phyloP scores from a whole-genome alignment of 64 coral and sea anemone genomes.

The Pocillopora verrucosa region DNA sequence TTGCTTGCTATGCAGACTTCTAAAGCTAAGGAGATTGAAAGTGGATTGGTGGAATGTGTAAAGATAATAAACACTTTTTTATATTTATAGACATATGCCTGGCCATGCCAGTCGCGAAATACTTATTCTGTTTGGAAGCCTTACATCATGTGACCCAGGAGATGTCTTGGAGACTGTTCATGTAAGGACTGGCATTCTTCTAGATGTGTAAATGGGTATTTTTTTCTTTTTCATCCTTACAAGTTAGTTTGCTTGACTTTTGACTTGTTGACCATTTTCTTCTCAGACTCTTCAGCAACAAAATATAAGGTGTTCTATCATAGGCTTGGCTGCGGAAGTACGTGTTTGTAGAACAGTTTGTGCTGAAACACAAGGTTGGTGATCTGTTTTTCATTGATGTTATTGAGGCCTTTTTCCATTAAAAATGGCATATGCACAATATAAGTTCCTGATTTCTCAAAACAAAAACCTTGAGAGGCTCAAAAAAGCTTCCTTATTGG shows the following conservation, averaged over 20 bases:
- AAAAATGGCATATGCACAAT: background rate
- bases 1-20: no score
- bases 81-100: slow-evolving; percentile 71
- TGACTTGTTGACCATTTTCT: background rate
- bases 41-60: no score
- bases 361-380: slow-evolving; percentile 78
- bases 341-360: slow-evolving; percentile 84
- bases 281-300: slow-evolving; percentile 68
- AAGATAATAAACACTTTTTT: background rate
- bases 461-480: no score
- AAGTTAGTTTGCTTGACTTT: background rate
- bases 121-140: slow-evolving; percentile 82
- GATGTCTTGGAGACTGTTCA: slow-evolving; percentile 86
- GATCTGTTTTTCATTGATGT: background rate
- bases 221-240: background rate
- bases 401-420: no score
- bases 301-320: slow-evolving; percentile 91
- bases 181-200: slow-evolving; percentile 18
- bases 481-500: no score
- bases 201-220: no score
- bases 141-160: slow-evolving; percentile 95
- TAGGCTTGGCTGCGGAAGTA: slow-evolving; percentile 95
- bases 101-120: slow-evolving; percentile 95
- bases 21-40: no score
- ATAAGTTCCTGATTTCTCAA: background rate